Conservation (phyloP, 2,888 invertebrate species). For the Acanthosepion pharaonis region DNA sequence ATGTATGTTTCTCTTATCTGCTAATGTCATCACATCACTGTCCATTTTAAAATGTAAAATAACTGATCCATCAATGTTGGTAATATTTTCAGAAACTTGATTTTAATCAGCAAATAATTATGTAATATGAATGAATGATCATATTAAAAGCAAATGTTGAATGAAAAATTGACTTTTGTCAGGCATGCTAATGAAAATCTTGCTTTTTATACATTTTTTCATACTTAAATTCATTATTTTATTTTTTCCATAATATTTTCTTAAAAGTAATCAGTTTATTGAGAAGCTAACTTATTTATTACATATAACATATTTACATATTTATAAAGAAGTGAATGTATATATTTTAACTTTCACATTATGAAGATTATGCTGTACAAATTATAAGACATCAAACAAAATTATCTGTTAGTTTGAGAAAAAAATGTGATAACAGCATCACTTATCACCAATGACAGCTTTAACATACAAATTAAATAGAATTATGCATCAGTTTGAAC, state of each 20-base stretch:
- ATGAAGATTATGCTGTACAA: too few species aligned
- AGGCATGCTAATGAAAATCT: background rate
- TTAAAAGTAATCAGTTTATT: too few species aligned
- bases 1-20: conserved; percentile 33
- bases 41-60: background rate
- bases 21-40: background rate
- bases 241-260: too few species aligned
- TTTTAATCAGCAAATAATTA: background rate
- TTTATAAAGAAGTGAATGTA: too few species aligned
- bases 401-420: background rate
- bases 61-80: background rate
- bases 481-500: background rate
- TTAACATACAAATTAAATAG: background rate
- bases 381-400: too few species aligned
- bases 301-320: too few species aligned
- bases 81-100: background rate
- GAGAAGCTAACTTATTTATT: too few species aligned
- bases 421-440: background rate
- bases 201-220: too few species aligned
- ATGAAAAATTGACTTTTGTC: background rate
- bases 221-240: too few species aligned
- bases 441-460: background rate
- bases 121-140: background rate
- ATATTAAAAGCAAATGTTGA: background rate
- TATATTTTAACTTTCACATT: too few species aligned